Conservation (phyloP, 2,113 vertebrate genomes). For the Rousettus leschenaultii region DNA sequence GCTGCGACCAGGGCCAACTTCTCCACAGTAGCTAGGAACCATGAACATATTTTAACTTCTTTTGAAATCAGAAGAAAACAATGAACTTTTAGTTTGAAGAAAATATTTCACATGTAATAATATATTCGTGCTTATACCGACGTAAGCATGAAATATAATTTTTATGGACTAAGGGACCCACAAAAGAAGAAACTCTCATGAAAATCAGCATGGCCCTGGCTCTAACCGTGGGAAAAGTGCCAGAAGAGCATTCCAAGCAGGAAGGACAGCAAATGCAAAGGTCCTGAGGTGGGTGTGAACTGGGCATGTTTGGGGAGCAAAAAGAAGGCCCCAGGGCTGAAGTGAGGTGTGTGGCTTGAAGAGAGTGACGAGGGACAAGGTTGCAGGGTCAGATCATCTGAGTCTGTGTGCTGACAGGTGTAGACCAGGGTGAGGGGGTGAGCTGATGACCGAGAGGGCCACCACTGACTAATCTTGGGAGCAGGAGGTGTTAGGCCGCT, state of each 20-base stretch:
- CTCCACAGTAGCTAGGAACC: not conserved
- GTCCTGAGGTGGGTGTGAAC: not conserved
- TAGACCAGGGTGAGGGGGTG: not conserved
- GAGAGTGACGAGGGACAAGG: not conserved
- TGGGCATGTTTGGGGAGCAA: not conserved
- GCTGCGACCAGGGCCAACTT: not conserved
- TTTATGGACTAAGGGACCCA: not conserved
- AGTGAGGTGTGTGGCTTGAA: not conserved
- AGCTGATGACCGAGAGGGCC: too few species aligned
- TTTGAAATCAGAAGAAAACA: conserved; percentile 17
- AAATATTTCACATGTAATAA: not conserved
- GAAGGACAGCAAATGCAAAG: not conserved
- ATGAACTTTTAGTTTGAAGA: not conserved
- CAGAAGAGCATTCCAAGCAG: not conserved
- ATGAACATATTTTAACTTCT: not conserved
- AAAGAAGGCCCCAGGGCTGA: not conserved
- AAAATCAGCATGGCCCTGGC: not conserved
- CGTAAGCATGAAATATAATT: not conserved
- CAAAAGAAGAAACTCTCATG: not conserved
- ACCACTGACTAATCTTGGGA: not conserved
- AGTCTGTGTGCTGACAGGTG: not conserved
- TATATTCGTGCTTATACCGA: not conserved
- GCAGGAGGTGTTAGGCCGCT: not conserved
- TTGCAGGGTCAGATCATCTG: not conserved
- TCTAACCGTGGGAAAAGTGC: not conserved